Percentiles rank a stretch among this genome's conserved stretches.
phyloP scores from a whole-genome alignment of 2,888 invertebrate species.

The Linyphia triangularis region DNA sequence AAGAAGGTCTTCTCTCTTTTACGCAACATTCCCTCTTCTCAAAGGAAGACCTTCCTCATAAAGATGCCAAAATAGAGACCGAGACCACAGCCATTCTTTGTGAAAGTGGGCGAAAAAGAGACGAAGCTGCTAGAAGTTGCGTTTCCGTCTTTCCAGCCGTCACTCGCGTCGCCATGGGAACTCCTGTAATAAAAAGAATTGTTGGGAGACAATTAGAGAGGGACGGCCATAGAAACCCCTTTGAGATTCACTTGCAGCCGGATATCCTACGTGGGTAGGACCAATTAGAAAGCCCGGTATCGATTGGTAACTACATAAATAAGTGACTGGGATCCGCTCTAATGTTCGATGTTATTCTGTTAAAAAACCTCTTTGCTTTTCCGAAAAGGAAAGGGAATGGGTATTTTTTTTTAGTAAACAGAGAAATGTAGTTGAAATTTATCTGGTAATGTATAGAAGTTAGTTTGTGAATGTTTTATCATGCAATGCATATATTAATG shows the following conservation, averaged over 20 bases:
- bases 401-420: not conserved
- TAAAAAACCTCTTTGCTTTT: not conserved
- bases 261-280: constrained; percentile 51
- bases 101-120: constrained; percentile 33
- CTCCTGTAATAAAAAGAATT: constrained; percentile 1
- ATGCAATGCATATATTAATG: no score
- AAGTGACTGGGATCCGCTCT: constrained; percentile 42
- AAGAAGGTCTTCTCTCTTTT: not conserved
- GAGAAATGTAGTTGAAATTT: no score
- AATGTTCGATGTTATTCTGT: not conserved
- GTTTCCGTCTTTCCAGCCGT: constrained; percentile 47
- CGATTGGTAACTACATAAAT: constrained; percentile 63
- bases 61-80: constrained; percentile 48
- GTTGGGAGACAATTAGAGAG: constrained; percentile 53
- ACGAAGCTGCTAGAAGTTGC: constrained; percentile 29
- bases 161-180: constrained; percentile 52
- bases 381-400: not conserved
- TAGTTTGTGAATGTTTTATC: no score
- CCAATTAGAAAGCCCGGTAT: constrained; percentile 55
- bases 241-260: constrained; percentile 39
- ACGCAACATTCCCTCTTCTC: constrained; percentile 15
- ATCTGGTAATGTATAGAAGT: no score
- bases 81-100: constrained; percentile 49
- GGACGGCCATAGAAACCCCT: constrained; percentile 35
- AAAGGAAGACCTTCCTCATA: constrained; percentile 17